These are phyloP conservation scores for Limnothrissa miodon DNA, from an alignment of 2,113 vertebrate species.

Conservation along the genomic window DNA sequence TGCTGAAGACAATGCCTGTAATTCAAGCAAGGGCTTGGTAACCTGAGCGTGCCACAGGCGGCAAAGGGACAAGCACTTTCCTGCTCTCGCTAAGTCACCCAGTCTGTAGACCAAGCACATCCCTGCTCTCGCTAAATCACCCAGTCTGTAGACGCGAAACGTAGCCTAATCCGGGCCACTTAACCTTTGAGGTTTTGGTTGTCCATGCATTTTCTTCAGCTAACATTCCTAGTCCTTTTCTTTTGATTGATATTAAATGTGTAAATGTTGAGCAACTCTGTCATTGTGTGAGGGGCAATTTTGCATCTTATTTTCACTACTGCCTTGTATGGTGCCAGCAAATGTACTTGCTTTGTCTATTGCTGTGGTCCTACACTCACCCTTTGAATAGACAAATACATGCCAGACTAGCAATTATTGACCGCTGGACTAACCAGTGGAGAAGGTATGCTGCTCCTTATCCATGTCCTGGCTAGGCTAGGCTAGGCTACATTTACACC, in stretches of 20 bases:
- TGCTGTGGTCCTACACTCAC: background rate
- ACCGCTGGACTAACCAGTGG: background rate
- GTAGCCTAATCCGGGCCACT: background rate
- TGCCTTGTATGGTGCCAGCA: background rate
- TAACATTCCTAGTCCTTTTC: background rate
- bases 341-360: background rate
- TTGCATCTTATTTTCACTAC: background rate
- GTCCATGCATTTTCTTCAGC: background rate
- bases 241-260: background rate
- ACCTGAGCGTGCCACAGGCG: constrained; percentile 60
- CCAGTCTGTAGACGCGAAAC: constrained; percentile 40
- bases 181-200: background rate
- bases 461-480: background rate
- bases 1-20: constrained; percentile 63
- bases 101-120: constrained; percentile 42
- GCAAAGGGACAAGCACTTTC: constrained; percentile 47
- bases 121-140: constrained; percentile 47
- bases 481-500: no score
- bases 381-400: constrained; percentile 20
- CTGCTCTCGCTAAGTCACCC: constrained; percentile 50
- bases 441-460: background rate
- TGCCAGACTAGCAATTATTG: background rate
- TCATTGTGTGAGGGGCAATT: background rate
- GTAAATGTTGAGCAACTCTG: background rate
- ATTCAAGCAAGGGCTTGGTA: constrained; percentile 61